phyloP scores from a whole-genome alignment of 2,797 vertebrate genomes.

The Bovichtus diacanthus region DNA sequence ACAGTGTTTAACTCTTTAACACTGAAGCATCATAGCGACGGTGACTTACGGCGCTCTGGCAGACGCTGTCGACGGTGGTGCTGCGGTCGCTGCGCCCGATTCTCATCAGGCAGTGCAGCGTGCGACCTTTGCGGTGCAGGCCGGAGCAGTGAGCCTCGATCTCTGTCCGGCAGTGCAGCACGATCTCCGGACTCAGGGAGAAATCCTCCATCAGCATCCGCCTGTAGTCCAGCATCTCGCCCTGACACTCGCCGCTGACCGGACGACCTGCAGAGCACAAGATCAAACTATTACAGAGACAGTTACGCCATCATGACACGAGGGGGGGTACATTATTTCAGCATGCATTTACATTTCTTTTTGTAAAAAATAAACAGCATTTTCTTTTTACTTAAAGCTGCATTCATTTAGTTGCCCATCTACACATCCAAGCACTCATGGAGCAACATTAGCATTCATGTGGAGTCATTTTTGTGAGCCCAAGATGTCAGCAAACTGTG shows the following conservation, averaged over 20 bases:
- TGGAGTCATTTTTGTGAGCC: background rate
- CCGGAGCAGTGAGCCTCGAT: conserved; percentile 95
- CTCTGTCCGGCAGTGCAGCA: conserved; percentile 93
- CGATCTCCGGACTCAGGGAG: conserved; percentile 95
- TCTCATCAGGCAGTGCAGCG: conserved; percentile 95
- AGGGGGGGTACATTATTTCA: background rate
- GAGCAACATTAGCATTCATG: background rate
- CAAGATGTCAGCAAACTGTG: background rate
- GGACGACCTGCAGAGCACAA: conserved; percentile 72
- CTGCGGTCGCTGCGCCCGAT: conserved; percentile 91
- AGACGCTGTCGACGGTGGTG: conserved; percentile 85
- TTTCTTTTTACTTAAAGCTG: background rate
- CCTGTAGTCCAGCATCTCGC: conserved; percentile 96
- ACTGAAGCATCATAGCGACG: background rate
- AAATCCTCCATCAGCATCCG: conserved; percentile 98
- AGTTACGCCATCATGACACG: background rate
- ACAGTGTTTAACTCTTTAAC: background rate
- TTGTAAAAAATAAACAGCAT: background rate
- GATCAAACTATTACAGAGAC: background rate
- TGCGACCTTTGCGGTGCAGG: conserved; percentile 92
- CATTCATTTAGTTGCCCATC: background rate
- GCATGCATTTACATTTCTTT: background rate
- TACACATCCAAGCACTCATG: no score
- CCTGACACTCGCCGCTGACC: conserved; percentile 83
- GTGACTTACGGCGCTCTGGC: conserved; percentile 90